A percentile compares a stretch with the other conserved stretches of the same genome.
Conservation (phyloP, 2,888 invertebrate genomes). For the Chrysolina oricalcia region DNA sequence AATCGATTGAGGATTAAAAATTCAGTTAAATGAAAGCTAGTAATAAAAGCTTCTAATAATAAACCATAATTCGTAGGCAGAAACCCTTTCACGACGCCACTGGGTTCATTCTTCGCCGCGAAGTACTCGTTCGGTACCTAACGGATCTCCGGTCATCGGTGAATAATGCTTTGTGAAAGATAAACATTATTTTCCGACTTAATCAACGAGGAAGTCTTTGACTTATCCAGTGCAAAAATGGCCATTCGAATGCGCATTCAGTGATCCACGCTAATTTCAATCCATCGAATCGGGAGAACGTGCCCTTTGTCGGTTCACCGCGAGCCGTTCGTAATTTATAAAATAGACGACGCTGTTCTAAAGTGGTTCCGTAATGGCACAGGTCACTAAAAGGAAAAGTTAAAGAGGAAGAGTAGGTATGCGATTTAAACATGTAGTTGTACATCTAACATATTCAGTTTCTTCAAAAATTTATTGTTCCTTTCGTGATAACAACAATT, state of each 20-base stretch:
- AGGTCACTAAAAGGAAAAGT: too few relatives aligned
- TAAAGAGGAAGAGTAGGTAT: too few relatives aligned
- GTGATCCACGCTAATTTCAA: constrained; percentile 14
- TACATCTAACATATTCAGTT: too few relatives aligned
- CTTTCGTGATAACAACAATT: too few relatives aligned
- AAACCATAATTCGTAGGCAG: too few relatives aligned
- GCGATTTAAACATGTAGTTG: too few relatives aligned
- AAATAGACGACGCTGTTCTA: neutral
- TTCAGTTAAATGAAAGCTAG: too few relatives aligned
- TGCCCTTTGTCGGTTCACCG: constrained; percentile 9
- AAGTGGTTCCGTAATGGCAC: neutral
- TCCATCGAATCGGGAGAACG: constrained; percentile 1
- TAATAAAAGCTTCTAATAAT: too few relatives aligned
- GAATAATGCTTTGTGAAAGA: constrained; percentile 36
- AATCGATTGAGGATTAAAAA: too few relatives aligned
- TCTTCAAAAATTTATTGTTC: too few relatives aligned
- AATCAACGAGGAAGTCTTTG: constrained; percentile 36
- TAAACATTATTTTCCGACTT: constrained; percentile 37
- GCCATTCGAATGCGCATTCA: constrained; percentile 23
- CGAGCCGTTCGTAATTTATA: constrained; percentile 2
- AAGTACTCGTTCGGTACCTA: constrained; percentile 16
- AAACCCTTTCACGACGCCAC: neutral
- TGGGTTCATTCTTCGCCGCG: constrained; percentile 9
- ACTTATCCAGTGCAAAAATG: constrained; percentile 23
- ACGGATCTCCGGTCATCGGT: constrained; percentile 32